phyloP scores from a whole-genome alignment of 2,113 vertebrate species.

The Neodontobutis hainanensis region DNA sequence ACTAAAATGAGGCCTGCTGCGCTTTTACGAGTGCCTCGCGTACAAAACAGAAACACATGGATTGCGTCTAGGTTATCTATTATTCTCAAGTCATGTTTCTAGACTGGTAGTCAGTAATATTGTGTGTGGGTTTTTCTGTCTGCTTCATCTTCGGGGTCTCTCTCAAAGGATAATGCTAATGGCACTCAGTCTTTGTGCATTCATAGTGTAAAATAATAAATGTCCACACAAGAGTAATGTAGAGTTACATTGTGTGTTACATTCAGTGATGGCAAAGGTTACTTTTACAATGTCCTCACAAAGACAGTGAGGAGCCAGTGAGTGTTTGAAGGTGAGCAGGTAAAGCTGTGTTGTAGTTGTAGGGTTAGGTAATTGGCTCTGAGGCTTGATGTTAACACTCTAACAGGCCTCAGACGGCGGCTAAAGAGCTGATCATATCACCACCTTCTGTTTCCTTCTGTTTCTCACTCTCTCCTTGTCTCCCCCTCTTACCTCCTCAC shows the following conservation, averaged over 20 bases:
- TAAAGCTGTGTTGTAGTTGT: conserved; percentile 43
- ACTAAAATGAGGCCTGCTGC: too few species aligned
- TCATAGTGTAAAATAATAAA: background rate
- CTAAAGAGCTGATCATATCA: conserved; percentile 91
- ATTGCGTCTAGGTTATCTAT: too few species aligned
- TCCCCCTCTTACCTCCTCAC: conserved; percentile 6
- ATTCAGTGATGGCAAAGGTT: background rate
- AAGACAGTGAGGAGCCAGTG: conserved; percentile 30
- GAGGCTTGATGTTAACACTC: conserved; percentile 79
- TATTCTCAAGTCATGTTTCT: too few species aligned
- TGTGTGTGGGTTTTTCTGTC: too few species aligned
- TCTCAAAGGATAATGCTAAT: background rate
- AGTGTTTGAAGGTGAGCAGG: conserved; percentile 12
- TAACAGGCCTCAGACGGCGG: conserved; percentile 83
- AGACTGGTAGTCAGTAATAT: too few species aligned
- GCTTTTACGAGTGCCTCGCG: too few species aligned
- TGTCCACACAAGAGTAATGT: background rate
- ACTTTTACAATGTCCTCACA: conserved; percentile 21
- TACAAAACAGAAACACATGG: too few species aligned
- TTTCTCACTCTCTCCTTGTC: conserved; percentile 28
- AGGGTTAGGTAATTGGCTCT: conserved; percentile 79
- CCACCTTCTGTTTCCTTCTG: conserved; percentile 71
- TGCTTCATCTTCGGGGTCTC: background rate
- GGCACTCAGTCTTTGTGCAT: background rate
- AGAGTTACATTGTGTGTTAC: background rate